These are phyloP conservation scores for Brassicogethes aeneus DNA, from an alignment of 2,888 invertebrate genomes.

Conservation along the genomic window DNA sequence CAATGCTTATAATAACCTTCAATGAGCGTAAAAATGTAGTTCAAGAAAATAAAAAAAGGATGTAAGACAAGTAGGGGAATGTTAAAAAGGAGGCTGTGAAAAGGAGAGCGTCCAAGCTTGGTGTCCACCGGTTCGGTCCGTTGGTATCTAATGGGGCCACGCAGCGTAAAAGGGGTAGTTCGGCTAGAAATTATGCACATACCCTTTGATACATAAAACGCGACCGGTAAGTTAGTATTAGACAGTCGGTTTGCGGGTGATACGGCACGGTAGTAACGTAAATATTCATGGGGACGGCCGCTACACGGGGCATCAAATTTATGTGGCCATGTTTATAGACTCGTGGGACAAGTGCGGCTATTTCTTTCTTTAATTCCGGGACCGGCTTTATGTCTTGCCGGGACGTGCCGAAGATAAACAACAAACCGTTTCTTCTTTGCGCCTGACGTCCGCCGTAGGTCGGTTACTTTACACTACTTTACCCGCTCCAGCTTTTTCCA, in stretches of 20 bases:
- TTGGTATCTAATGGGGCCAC: too few species aligned
- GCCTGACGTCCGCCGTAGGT: background rate
- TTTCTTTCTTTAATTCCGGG: slow-evolving; percentile 42
- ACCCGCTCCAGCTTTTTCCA: slow-evolving; percentile 6
- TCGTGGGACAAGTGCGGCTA: slow-evolving; percentile 41
- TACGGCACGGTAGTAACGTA: slow-evolving; percentile 38
- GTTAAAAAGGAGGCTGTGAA: too few species aligned
- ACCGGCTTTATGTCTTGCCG: slow-evolving; percentile 39
- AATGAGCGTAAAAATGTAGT: too few species aligned
- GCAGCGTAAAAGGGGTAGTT: too few species aligned
- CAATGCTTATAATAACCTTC: too few species aligned
- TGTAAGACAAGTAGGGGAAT: too few species aligned
- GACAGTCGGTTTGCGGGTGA: slow-evolving; percentile 25
- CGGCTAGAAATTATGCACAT: background rate
- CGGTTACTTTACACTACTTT: background rate
- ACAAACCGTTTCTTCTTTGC: slow-evolving; percentile 17
- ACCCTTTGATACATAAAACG: background rate
- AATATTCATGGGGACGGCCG: slow-evolving; percentile 39
- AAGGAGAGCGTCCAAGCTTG: too few species aligned
- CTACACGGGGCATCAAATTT: slow-evolving; percentile 42
- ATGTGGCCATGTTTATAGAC: slow-evolving; percentile 44
- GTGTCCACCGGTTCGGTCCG: too few species aligned
- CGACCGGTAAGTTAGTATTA: background rate
- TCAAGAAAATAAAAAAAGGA: too few species aligned
- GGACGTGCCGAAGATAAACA: slow-evolving; percentile 38